These are phyloP conservation scores for Dryadula phaetusa DNA, from an alignment of 2,888 invertebrate species.

Conservation along the genomic window DNA sequence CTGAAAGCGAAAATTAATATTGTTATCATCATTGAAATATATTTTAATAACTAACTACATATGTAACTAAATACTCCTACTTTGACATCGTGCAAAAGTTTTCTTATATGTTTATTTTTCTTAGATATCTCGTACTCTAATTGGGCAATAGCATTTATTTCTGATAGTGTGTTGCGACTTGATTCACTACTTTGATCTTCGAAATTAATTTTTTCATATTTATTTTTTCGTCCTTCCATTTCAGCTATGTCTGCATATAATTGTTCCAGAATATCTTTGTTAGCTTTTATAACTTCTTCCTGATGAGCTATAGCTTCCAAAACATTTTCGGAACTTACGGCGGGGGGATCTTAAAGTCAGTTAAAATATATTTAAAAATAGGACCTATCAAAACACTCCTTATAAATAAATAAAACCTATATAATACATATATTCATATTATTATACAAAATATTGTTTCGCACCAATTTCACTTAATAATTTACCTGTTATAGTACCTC, in stretches of 20 bases:
- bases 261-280: slow-evolving; percentile 76
- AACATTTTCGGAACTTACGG: slow-evolving; percentile 60
- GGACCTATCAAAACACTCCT: no score
- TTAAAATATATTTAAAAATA: no score
- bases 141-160: slow-evolving; percentile 71
- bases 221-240: slow-evolving; percentile 65
- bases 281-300: slow-evolving; percentile 76
- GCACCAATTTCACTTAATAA: no score
- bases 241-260: slow-evolving; percentile 70
- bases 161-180: slow-evolving; percentile 73
- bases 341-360: slow-evolving; percentile 59
- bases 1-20: no score
- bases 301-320: slow-evolving; percentile 70
- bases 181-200: slow-evolving; percentile 72
- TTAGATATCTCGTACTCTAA: slow-evolving; percentile 83
- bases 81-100: slow-evolving; percentile 89
- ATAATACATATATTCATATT: no score
- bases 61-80: slow-evolving; percentile 65
- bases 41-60: no score
- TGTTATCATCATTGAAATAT: no score
- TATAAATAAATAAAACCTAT: no score
- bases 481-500: slow-evolving; percentile 58
- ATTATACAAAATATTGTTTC: no score
- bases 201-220: slow-evolving; percentile 54
- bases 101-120: slow-evolving; percentile 91